A percentile compares a stretch with the other conserved stretches of the same genome.
These are phyloP conservation scores for Drosophila yakuba DNA, from an alignment of 1,140 invertebrate genomes.

Conservation along the genomic window DNA sequence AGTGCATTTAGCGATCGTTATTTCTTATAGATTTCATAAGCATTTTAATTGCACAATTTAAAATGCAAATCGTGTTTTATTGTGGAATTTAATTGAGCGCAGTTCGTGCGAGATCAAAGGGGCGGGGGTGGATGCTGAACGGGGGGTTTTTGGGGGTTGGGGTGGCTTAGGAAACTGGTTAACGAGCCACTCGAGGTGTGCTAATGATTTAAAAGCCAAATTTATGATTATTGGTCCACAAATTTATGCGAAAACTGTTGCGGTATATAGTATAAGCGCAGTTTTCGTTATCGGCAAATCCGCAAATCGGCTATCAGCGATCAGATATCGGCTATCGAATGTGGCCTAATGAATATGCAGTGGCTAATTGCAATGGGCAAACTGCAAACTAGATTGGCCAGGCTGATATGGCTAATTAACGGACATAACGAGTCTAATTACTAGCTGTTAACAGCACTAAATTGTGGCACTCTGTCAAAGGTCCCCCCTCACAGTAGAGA, in stretches of 20 bases:
- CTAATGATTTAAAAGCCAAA: conserved; percentile 77
- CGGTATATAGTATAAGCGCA: neutral
- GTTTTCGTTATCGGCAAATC: conserved; percentile 17
- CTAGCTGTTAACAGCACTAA: conserved; percentile 80
- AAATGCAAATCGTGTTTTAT: conserved; percentile 82
- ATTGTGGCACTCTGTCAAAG: conserved; percentile 64
- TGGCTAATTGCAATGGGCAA: conserved; percentile 55
- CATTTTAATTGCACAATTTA: conserved; percentile 84
- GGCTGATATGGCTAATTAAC: conserved; percentile 73
- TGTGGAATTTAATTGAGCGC: conserved; percentile 79
- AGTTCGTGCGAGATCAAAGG: conserved; percentile 58
- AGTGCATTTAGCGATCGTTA: conserved; percentile 79
- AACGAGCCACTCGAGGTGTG: conserved; percentile 57
- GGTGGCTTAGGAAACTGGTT: conserved; percentile 56
- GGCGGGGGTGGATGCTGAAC: neutral
- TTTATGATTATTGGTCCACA: conserved; percentile 68
- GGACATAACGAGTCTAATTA: conserved; percentile 73
- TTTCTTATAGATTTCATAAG: conserved; percentile 82
- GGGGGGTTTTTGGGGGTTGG: neutral
- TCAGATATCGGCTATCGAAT: conserved; percentile 5
- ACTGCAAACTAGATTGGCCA: conserved; percentile 19
- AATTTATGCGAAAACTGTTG: conserved; percentile 59
- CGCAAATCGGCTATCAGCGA: neutral
- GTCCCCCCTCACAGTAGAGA: conserved; percentile 7
- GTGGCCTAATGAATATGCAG: conserved; percentile 66